phyloP scores from a whole-genome alignment of 2,113 vertebrate species.

The Scytalopus superciliaris region DNA sequence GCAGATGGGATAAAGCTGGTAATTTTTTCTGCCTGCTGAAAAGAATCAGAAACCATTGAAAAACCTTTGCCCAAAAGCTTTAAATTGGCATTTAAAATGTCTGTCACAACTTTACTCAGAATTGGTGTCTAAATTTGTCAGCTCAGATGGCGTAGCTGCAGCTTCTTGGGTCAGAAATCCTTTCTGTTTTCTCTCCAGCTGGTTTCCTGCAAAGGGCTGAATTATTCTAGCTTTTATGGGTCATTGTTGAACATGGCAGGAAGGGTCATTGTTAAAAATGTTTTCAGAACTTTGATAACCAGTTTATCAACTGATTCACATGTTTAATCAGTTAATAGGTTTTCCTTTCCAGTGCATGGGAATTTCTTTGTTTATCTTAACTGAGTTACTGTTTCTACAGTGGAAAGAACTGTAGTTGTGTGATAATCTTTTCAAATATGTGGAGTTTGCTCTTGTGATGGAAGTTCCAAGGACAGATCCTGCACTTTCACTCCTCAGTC shows the following conservation, averaged over 20 bases:
- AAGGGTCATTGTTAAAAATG: slow-evolving; percentile 70
- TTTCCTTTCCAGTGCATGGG: slow-evolving; percentile 65
- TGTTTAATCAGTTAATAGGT: slow-evolving; percentile 71
- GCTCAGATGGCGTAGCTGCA: background rate
- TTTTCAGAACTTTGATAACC: slow-evolving; percentile 70
- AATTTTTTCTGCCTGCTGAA: background rate
- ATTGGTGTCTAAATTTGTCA: slow-evolving; percentile 5
- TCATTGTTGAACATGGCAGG: slow-evolving; percentile 63
- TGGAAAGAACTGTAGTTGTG: slow-evolving; percentile 58
- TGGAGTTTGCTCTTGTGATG: slow-evolving; percentile 16
- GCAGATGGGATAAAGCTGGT: background rate
- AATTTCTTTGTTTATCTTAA: slow-evolving; percentile 69
- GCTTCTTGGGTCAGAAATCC: slow-evolving; percentile 11
- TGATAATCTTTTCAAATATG: slow-evolving; percentile 56
- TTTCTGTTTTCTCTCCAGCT: slow-evolving; percentile 32
- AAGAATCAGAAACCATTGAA: background rate
- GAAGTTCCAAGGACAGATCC: background rate
- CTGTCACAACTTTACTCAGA: background rate
- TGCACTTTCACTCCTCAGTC: background rate
- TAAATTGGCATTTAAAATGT: background rate
- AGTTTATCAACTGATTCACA: slow-evolving; percentile 70
- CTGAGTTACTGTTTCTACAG: slow-evolving; percentile 56
- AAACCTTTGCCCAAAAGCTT: background rate
- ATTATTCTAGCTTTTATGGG: slow-evolving; percentile 67
- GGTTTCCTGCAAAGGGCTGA: slow-evolving; percentile 44